Evolutionary conservation across 2,888 invertebrate genomes (phyloP).

Genomic region (Mellilla xanthometata): DNA sequence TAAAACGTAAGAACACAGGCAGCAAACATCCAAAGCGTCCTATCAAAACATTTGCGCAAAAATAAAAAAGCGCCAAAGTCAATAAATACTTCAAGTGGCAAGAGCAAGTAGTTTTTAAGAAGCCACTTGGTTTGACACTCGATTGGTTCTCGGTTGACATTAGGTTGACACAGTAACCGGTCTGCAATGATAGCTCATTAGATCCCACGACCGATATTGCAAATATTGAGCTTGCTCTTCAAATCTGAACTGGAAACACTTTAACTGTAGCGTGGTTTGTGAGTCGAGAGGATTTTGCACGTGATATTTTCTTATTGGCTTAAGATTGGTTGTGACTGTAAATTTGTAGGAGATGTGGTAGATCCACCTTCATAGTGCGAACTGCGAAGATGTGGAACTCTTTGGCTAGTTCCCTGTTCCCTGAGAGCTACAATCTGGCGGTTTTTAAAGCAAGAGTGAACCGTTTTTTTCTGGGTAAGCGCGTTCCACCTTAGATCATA

Average conservation of each 20-base stretch:
- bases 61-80: conserved; percentile 20
- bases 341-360: too few relatives aligned
- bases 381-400: too few relatives aligned
- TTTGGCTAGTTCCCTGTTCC: too few relatives aligned
- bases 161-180: conserved; percentile 29
- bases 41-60: conserved; percentile 21
- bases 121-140: conserved; percentile 19
- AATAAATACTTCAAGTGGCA: conserved; percentile 15
- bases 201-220: conserved; percentile 39
- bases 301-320: conserved; percentile 25
- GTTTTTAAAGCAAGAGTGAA: too few relatives aligned
- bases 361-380: too few relatives aligned
- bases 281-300: conserved; percentile 19
- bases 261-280: conserved; percentile 24
- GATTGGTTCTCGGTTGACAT: conserved; percentile 15
- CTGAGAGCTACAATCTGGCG: too few relatives aligned
- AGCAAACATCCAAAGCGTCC: background rate
- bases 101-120: conserved; percentile 22
- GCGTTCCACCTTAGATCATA: too few relatives aligned
- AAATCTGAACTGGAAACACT: conserved; percentile 38
- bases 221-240: conserved; percentile 49
- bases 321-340: background rate
- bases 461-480: too few relatives aligned
- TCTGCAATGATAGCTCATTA: conserved; percentile 49
- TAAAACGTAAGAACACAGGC: background rate